Conservation (phyloP, 2,113 vertebrate species). For the Phylloscopus whistleri region DNA sequence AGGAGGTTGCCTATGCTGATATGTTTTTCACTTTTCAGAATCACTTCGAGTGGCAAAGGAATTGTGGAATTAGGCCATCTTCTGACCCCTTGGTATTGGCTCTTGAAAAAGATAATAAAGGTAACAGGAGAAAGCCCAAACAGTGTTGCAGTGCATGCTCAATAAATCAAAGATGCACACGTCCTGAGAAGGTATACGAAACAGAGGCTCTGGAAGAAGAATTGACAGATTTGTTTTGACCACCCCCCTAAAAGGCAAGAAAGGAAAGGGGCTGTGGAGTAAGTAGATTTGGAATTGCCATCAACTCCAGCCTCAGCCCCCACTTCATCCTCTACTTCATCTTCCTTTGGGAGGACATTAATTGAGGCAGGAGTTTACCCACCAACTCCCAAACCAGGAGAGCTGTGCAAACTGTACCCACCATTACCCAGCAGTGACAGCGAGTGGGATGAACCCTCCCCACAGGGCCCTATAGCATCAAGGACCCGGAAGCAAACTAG, state of each 20-base stretch:
- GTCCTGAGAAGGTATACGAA: not conserved
- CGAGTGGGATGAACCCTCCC: too few species aligned
- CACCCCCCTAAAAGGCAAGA: not conserved
- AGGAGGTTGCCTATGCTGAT: not conserved
- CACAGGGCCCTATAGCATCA: too few species aligned
- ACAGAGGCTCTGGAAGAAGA: not conserved
- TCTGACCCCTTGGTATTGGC: not conserved
- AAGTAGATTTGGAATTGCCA: too few species aligned
- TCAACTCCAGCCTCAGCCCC: too few species aligned
- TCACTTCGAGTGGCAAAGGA: not conserved
- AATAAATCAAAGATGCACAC: not conserved
- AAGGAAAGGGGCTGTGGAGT: not conserved
- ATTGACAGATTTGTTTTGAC: not conserved
- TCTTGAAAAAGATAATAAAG: not conserved
- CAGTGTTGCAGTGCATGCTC: not conserved
- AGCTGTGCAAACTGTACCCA: too few species aligned
- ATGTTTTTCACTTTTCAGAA: not conserved
- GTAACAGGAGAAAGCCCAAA: not conserved
- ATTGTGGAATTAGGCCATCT: not conserved
- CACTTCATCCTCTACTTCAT: too few species aligned
- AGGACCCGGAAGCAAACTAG: too few species aligned
- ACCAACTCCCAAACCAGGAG: too few species aligned
- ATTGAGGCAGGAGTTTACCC: too few species aligned
- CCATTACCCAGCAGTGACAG: too few species aligned
- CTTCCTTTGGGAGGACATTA: too few species aligned